These are phyloP conservation scores for Enteromius trimaculatus DNA, from an alignment of 2,797 vertebrate species.

Conservation along the genomic window DNA sequence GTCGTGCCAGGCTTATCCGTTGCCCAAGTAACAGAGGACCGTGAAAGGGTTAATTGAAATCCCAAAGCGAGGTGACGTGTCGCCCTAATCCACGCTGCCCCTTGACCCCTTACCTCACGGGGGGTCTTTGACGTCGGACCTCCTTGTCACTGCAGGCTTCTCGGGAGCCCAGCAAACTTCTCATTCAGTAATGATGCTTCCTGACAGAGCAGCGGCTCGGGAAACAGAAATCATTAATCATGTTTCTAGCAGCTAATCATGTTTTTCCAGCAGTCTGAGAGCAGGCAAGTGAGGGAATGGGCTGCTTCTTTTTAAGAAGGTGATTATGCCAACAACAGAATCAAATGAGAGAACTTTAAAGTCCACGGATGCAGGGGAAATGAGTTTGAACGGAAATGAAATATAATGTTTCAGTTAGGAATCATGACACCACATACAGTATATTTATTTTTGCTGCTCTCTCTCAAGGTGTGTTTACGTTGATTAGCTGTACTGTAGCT, in stretches of 20 bases:
- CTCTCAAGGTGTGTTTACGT: background rate
- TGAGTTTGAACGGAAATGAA: slow-evolving; percentile 1
- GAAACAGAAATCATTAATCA: slow-evolving; percentile 36
- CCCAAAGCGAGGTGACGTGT: slow-evolving; percentile 45
- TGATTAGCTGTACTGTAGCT: background rate
- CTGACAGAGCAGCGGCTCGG: slow-evolving; percentile 19
- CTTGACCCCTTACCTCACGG: slow-evolving; percentile 48
- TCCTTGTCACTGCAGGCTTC: background rate
- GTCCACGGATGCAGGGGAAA: background rate
- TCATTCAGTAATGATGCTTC: slow-evolving; percentile 12
- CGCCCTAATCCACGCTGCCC: slow-evolving; percentile 28
- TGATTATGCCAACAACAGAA: background rate
- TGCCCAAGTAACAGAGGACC: slow-evolving; percentile 39
- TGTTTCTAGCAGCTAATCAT: slow-evolving; percentile 29
- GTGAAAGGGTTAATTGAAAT: slow-evolving; percentile 58
- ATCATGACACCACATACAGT: background rate
- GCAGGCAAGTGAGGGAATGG: background rate
- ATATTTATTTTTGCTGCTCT: background rate
- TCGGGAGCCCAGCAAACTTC: slow-evolving; percentile 19
- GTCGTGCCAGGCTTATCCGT: slow-evolving; percentile 10
- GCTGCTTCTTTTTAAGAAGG: slow-evolving; percentile 18
- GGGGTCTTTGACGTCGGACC: slow-evolving; percentile 39
- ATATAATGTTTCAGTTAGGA: background rate
- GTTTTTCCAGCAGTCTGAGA: slow-evolving; percentile 37
- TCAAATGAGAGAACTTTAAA: slow-evolving; percentile 12